Evolutionary conservation across 1,140 invertebrate species (phyloP).

Genomic region (Drosophila leontia): DNA sequence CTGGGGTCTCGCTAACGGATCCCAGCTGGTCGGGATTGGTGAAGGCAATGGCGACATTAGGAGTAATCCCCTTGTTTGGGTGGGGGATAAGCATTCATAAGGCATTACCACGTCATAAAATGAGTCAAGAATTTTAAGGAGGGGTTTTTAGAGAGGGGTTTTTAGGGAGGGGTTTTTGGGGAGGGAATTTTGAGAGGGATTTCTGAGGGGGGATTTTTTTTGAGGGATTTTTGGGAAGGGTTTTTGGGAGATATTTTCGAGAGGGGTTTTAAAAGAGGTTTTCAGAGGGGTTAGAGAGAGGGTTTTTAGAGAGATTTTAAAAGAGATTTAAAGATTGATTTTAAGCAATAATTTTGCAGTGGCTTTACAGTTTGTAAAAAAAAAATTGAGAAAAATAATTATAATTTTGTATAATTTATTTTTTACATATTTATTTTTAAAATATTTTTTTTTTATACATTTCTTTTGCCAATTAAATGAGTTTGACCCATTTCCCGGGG

Average conservation of each 20-base stretch:
- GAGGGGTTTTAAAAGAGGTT: not conserved
- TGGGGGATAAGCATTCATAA: constrained; percentile 7
- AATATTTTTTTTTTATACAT: not conserved
- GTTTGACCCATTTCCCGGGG: constrained; percentile 59
- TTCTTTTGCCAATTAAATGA: constrained; percentile 43
- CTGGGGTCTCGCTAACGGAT: constrained; percentile 5
- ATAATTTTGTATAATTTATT: too few species aligned
- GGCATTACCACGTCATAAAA: constrained; percentile 9
- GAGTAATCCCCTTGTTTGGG: constrained; percentile 15
- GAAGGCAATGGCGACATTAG: constrained; percentile 12
- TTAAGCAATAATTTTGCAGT: not conserved
- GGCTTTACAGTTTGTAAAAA: too few species aligned
- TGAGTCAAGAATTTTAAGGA: not conserved
- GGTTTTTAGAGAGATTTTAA: not conserved
- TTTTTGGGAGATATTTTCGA: not conserved
- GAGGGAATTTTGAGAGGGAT: not conserved
- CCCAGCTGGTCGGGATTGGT: constrained; percentile 2
- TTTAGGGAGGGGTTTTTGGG: not conserved
- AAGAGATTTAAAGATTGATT: too few species aligned
- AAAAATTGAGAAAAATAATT: too few species aligned
- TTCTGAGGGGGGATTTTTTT: not conserved
- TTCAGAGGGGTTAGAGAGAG: not conserved
- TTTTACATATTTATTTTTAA: too few species aligned
- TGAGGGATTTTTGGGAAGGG: not conserved
- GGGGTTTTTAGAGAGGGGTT: not conserved